Base-by-base conservation (phyloP, 2,888 invertebrate species). In the Sphaeridia pumilis region DNA sequence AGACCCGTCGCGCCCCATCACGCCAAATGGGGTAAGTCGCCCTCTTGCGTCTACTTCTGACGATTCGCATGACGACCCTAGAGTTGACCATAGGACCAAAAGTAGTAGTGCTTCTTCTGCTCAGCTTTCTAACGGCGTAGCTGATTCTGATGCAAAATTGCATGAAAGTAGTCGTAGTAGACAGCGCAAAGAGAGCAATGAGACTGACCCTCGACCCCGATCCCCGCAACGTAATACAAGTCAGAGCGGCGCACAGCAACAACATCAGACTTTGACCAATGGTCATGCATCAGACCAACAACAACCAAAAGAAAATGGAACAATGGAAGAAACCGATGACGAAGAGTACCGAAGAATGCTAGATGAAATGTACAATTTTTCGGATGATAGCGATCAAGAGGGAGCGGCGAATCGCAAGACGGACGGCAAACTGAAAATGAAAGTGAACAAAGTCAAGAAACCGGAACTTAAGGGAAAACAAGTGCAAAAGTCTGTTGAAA, bases 341-440 rank as follows among this genome's bases (percentile, higher is more conserved):
- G 44, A 44, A 22, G 36, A 31, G 31, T 31, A 31, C 31, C 31
- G 14, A 31, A 7, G 14, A 31, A 10, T 31, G 31, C 17, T 43
- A 22, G 25, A 50, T 43, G 44, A 50, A 31, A 4, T 50, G 31
- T 43, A 43, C 25, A 43, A 43, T 12, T 44, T 50, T 22, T n/a
- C n/a, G n/a, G n/a, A n/a, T n/a, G n/a, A n/a, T n/a, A n/a, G n/a
- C n/a, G 38, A 49, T 49, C 27, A 17, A 44, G 17, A 44, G n/a
- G 42, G 42, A 14, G 3, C 24, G 14, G 20, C 22, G 21, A 22
- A 27, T 42, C 3, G 17, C 12, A 22, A 22, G 14, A 38, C 24
- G 3, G 47, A 42, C n/a, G 31, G 22, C 22, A 31, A 31, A 31
- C 31, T 31, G 7, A 7, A 31, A 14, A 7, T 31, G 14, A 14